These are phyloP conservation scores for Xanthorhoe spadicearia DNA, from an alignment of 2,888 invertebrate genomes.

Conservation along the genomic window DNA sequence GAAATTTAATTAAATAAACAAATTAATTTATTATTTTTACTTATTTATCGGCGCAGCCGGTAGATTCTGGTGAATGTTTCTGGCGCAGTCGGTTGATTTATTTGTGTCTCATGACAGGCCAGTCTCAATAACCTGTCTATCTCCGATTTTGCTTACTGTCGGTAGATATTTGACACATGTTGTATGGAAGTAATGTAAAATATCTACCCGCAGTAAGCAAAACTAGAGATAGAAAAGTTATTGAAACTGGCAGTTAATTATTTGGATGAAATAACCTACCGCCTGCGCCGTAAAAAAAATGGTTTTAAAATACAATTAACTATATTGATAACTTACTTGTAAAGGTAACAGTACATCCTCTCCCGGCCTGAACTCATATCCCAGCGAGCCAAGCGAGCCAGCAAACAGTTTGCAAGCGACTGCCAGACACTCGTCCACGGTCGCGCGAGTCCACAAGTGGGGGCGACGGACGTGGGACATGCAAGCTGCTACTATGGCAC, in stretches of 20 bases:
- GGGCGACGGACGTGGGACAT: slow-evolving; percentile 85
- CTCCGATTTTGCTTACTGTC: no score
- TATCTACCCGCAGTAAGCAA: no score
- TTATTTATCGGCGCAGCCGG: slow-evolving; percentile 1
- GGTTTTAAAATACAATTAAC: background rate
- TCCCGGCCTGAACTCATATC: slow-evolving; percentile 82
- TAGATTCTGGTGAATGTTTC: background rate
- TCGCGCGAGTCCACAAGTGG: slow-evolving; percentile 85
- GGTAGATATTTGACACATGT: no score
- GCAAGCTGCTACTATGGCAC: slow-evolving; percentile 83
- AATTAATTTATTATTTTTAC: no score
- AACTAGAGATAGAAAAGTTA: no score
- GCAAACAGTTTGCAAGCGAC: slow-evolving; percentile 80
- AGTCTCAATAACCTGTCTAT: no score
- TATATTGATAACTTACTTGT: slow-evolving; percentile 47
- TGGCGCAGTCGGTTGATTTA: background rate
- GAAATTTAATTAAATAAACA: no score
- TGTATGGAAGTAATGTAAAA: no score
- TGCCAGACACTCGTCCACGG: slow-evolving; percentile 79
- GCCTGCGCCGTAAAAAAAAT: no score
- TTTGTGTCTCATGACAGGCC: no score
- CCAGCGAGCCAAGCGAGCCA: slow-evolving; percentile 78
- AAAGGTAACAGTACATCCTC: slow-evolving; percentile 81
- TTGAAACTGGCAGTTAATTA: no score
- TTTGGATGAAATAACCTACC: no score